phyloP scores from a whole-genome alignment of 2,797 vertebrate genomes.

The Macroramphosus scolopax region DNA sequence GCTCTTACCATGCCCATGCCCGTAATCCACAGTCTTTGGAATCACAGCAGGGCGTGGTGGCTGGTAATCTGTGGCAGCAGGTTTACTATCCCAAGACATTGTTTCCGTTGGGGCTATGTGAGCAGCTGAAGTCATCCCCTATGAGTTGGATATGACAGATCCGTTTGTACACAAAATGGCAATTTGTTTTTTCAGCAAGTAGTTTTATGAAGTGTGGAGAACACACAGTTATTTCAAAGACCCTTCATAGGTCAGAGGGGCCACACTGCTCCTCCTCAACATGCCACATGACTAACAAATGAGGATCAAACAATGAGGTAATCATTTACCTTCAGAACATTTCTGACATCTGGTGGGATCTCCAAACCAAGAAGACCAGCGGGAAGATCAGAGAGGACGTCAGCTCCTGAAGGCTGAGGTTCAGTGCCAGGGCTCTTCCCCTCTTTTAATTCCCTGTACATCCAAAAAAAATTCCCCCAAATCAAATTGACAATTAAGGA shows the following conservation, averaged over 20 bases:
- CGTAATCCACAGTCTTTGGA: conserved; percentile 96
- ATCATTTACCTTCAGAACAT: conserved; percentile 86
- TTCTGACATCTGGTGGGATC: conserved; percentile 82
- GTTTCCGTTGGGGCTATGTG: conserved; percentile 33
- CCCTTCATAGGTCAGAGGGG: no score
- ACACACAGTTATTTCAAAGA: no score
- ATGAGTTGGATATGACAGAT: conserved; percentile 4
- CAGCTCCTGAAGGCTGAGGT: conserved; percentile 68
- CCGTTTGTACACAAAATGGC: no score
- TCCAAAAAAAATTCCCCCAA: conserved; percentile 23
- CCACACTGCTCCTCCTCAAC: no score
- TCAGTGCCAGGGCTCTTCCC: conserved; percentile 82
- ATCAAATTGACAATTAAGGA: no score
- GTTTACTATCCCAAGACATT: conserved; percentile 78
- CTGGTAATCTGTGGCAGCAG: conserved; percentile 56
- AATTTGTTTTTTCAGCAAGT: no score
- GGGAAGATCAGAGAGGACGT: conserved; percentile 72
- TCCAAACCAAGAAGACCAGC: conserved; percentile 83
- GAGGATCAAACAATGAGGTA: no score
- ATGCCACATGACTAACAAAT: background rate
- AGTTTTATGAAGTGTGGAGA: no score
- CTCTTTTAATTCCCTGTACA: conserved; percentile 89
- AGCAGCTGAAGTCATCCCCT: conserved; percentile 68
- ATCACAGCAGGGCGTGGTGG: conserved; percentile 71
- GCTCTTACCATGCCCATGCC: conserved; percentile 84